Base-by-base conservation (phyloP, 2,888 invertebrate genomes). In the Biston stratarius region DNA sequence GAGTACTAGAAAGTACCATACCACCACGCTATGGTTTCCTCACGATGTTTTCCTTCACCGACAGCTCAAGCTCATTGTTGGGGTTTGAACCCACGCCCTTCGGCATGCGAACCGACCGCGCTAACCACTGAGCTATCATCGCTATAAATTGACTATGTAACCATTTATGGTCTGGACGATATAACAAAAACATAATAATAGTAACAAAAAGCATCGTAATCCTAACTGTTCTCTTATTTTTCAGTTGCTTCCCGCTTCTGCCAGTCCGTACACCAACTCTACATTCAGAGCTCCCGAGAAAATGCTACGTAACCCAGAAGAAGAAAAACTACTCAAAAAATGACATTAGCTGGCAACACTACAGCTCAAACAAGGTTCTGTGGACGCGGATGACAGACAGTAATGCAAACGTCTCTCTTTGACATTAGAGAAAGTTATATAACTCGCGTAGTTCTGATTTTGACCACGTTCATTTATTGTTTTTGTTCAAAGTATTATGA, bases 251-350 rank as follows among this genome's bases (percentile, higher is more conserved):
- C 89, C 91, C 0, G 72, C 84, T 0, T 86, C 89, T 0, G 87
- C 89, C 1, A 91, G 87, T 51, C 89, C 85, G 0, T 77, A 77
- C 56, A 88, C 90, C 0, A 89, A 90, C 69, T 75, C 90, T 0
- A 85, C 85, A 0, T 91, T 88, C 82, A 89, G 82, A 60, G 49
- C 79, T 0, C 64, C 74, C 77, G 79, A 64, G 76, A 80, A 53
- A 24, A 36, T 40, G 8, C 52, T 52, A 0, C 61, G 6, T 67
- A 78, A 5, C 64, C 75, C 0, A 62, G 91, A 91, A 61, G 89
- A 92, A 70, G 92, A 92, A 56, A 88, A 83, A 68, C 82, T 92
- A 33, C 80, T 92, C 9, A 90, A 89, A 62, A 85, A 90, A 81
- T 89, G 89, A 83, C 73, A 78, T 66, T 69, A 65, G 11, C 70